phyloP scores from a whole-genome alignment of 2,888 invertebrate species.

The Serrognathus titanus region DNA sequence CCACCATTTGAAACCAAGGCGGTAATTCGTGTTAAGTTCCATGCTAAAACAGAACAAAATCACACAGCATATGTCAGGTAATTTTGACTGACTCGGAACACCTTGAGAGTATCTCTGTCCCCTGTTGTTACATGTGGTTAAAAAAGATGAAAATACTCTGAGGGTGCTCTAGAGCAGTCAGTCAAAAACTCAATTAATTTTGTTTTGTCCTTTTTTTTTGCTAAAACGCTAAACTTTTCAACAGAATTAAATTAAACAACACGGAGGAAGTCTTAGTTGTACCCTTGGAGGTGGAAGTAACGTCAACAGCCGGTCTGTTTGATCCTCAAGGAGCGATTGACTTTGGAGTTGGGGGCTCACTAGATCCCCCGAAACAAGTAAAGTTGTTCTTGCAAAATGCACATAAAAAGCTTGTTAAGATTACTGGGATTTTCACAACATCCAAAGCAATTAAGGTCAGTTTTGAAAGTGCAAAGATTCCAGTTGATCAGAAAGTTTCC shows the following conservation, averaged over 20 bases:
- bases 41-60: conserved; percentile 73
- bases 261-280: conserved; percentile 69
- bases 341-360: conserved; percentile 75
- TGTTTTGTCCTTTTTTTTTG: background rate
- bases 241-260: conserved; percentile 67
- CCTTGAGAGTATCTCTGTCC: too few relatives aligned
- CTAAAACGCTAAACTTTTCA: conserved; percentile 14
- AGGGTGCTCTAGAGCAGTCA: too few relatives aligned
- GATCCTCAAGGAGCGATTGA: conserved; percentile 74
- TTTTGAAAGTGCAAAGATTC: conserved; percentile 63
- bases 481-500: conserved; percentile 60
- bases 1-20: conserved; percentile 85
- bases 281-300: conserved; percentile 81
- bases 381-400: conserved; percentile 66
- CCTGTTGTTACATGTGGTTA: too few relatives aligned
- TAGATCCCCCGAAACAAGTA: conserved; percentile 59
- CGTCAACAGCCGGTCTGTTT: conserved; percentile 67
- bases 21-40: conserved; percentile 81
- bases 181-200: background rate
- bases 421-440: conserved; percentile 60
- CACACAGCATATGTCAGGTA: conserved; percentile 80
- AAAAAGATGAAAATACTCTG: too few relatives aligned
- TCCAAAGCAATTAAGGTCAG: conserved; percentile 66
- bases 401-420: conserved; percentile 62
- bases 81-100: too few relatives aligned